Percentiles rank a stretch among this genome's conserved stretches.
phyloP scores from a whole-genome alignment of 2,113 vertebrate genomes.

The Neoarius graeffei region DNA sequence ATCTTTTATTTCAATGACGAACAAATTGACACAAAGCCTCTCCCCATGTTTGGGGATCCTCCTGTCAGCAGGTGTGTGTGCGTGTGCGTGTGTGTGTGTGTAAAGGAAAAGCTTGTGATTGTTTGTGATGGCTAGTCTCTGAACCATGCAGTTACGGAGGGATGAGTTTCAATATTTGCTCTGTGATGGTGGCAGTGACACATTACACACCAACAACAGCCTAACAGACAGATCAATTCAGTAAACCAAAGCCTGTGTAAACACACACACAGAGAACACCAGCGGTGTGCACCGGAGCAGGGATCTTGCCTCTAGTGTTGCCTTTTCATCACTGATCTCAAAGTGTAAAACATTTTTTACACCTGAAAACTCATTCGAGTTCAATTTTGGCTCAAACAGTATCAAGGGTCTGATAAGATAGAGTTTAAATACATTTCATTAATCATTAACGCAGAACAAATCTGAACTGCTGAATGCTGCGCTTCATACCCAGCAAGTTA shows the following conservation, averaged over 20 bases:
- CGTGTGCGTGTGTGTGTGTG: slow-evolving; percentile 9
- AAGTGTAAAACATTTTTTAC: slow-evolving; percentile 3
- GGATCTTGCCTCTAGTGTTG: neutral
- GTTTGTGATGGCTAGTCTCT: slow-evolving; percentile 41
- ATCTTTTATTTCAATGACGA: neutral
- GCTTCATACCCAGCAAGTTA: neutral
- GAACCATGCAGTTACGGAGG: slow-evolving; percentile 29
- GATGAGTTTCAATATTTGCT: slow-evolving; percentile 56
- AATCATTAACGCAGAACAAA: neutral
- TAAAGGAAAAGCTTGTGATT: slow-evolving; percentile 32
- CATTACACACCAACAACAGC: slow-evolving; percentile 31
- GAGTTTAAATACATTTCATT: neutral
- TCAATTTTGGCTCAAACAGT: neutral
- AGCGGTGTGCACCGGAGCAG: neutral
- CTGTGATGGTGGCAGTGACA: slow-evolving; percentile 25
- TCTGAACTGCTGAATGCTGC: neutral
- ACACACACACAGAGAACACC: slow-evolving; percentile 15
- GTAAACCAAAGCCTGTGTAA: slow-evolving; percentile 37
- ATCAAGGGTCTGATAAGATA: neutral
- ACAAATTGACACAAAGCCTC: slow-evolving; percentile 1
- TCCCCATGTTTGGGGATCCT: neutral
- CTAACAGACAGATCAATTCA: slow-evolving; percentile 45
- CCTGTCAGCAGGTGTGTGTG: neutral
- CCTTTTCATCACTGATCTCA: slow-evolving; percentile 12
- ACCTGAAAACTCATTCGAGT: neutral